Evolutionary conservation across 2,888 invertebrate species (phyloP), one percentile per base, ranked within the genome.

Genomic region (Drosophila pseudotalamancana): DNA sequence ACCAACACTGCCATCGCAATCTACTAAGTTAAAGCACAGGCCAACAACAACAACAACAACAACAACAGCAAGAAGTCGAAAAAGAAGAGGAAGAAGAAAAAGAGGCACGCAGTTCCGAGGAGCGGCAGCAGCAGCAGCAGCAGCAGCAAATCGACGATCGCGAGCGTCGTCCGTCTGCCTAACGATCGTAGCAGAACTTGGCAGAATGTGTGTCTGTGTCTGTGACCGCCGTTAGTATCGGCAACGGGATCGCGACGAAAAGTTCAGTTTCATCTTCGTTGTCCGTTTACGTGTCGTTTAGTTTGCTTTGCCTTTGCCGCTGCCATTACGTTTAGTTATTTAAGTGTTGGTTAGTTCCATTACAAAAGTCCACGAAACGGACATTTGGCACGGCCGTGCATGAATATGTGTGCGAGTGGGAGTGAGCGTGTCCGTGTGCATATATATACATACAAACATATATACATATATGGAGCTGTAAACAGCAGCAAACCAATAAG

Each of bases 231-330:
- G 81, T 83, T 86, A 83, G 83, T 83, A 88, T 83, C 83, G 87
- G 63, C 88, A 86, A 83, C 83, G 88, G 83, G 84, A 83, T 88
- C 83, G 83, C 81, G 54, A 65, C 77, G 84, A 70, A 88, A 83
- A 86, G 83, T 83, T 86, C 88, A 80, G 83, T 87, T 86, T 87
- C 85, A 81, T 87, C 87, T 84, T 80, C 87, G 87, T 87, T 86
- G 66, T 66, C 57, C 66, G 80, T 67, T 73, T 62, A 56, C 31
- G 61, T 39, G 34, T 40, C 23, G 45, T 40, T 18, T 46, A 25
- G 37, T 29, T 46, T 65, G 25, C 37, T 31, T 37, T 55, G 35
- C 43, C 6, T 62, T 55, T 57, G n/a, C n/a, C n/a, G n/a, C n/a
- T n/a, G n/a, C n/a, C n/a, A n/a, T n/a, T n/a, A n/a, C 50, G 51